phyloP scores from a whole-genome alignment of 2,113 vertebrate genomes.

The Dendrocopos noguchii region DNA sequence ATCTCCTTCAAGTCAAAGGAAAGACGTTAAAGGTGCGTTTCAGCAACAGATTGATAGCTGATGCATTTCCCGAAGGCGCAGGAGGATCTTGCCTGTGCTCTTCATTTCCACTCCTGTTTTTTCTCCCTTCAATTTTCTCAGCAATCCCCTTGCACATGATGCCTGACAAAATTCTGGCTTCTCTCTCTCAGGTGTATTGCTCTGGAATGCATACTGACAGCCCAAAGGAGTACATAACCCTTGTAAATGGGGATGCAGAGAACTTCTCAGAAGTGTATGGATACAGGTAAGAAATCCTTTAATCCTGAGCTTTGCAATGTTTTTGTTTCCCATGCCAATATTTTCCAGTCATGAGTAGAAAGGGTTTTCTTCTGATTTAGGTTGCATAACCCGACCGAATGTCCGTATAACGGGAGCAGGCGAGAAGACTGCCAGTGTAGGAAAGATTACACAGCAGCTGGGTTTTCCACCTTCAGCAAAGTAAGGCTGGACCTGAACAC shows the following conservation, averaged over 20 bases:
- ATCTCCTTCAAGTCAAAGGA: constrained; percentile 86
- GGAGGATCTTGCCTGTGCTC: neutral
- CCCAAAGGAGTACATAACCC: constrained; percentile 91
- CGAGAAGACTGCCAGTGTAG: constrained; percentile 91
- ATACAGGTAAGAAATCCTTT: constrained; percentile 84
- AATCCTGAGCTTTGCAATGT: neutral
- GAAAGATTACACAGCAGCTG: constrained; percentile 90
- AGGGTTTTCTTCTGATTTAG: constrained; percentile 74
- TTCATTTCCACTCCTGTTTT: neutral
- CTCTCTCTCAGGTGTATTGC: constrained; percentile 88
- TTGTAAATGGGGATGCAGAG: constrained; percentile 86
- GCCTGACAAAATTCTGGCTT: neutral
- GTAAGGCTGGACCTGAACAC: constrained; percentile 89
- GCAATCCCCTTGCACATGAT: neutral
- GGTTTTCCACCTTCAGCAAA: constrained; percentile 92
- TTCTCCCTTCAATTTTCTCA: neutral
- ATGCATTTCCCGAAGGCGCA: neutral
- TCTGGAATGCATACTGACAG: constrained; percentile 89
- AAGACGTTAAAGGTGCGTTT: constrained; percentile 85
- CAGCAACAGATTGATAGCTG: neutral
- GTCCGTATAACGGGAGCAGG: constrained; percentile 90
- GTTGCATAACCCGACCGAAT: constrained; percentile 93
- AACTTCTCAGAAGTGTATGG: constrained; percentile 98
- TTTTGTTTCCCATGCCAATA: neutral
- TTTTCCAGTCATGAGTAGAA: constrained; percentile 50